A percentile compares a stretch with the other conserved stretches of the same genome.
phyloP scores from a whole-genome alignment of 2,113 vertebrate species.

The Phoenicopterus ruber region DNA sequence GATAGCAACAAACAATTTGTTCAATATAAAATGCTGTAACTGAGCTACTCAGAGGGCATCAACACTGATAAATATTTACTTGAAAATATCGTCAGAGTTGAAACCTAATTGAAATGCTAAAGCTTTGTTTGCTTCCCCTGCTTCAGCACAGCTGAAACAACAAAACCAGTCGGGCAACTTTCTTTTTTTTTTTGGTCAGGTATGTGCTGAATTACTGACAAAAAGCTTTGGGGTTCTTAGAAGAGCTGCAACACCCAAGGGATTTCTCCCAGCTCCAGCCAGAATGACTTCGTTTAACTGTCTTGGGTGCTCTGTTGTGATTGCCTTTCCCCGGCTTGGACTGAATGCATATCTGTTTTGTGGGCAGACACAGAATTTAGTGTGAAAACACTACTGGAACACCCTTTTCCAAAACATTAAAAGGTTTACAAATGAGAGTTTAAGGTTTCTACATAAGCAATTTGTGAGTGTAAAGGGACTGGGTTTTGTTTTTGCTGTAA shows the following conservation, averaged over 20 bases:
- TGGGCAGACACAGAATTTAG: not conserved
- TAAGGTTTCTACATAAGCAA: not conserved
- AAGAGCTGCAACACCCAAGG: not conserved
- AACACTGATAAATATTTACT: conserved; percentile 38
- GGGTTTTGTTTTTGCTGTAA: not conserved
- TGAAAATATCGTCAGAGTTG: conserved; percentile 24
- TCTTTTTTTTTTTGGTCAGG: not conserved
- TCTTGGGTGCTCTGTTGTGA: not conserved
- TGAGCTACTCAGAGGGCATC: not conserved
- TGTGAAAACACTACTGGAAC: not conserved
- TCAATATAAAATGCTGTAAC: not conserved
- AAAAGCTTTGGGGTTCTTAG: conserved; percentile 11
- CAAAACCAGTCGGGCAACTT: conserved; percentile 60
- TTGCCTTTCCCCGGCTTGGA: not conserved
- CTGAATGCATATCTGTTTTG: not conserved
- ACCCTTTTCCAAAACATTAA: not conserved
- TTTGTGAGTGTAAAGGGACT: not conserved
- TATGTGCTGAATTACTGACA: conserved; percentile 46
- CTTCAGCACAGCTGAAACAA: conserved; percentile 46
- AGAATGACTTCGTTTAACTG: not conserved
- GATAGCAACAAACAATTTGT: not conserved
- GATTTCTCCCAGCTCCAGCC: not conserved
- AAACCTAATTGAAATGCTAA: conserved; percentile 36
- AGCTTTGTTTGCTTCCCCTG: conserved; percentile 32
- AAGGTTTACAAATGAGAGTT: not conserved